phyloP scores from a whole-genome alignment of 2,113 vertebrate species.

The Trachemys scripta region DNA sequence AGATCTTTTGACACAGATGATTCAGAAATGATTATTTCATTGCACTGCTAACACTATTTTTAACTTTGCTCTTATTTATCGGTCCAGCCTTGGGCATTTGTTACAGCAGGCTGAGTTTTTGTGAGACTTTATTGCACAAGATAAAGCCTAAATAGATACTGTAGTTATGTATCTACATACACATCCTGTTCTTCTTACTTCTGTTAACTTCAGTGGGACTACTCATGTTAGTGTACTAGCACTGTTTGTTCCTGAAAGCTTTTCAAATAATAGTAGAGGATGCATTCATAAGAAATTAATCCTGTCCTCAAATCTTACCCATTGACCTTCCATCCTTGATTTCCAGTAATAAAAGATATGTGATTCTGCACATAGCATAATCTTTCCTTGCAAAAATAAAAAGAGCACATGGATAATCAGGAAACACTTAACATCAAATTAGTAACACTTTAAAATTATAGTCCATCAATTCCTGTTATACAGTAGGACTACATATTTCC shows the following conservation, averaged over 20 bases:
- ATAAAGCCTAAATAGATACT: neutral
- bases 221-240: too few species aligned
- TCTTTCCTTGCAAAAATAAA: conserved; percentile 28
- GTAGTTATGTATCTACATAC: neutral
- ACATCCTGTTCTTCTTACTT: neutral
- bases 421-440: conserved; percentile 40
- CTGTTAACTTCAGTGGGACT: neutral
- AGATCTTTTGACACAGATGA: neutral
- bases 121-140: neutral
- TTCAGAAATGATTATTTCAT: neutral
- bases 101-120: neutral
- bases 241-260: neutral
- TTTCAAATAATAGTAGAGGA: neutral
- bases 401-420: conserved; percentile 60
- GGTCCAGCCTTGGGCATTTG: neutral
- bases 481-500: conserved; percentile 8
- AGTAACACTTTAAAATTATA: conserved; percentile 63
- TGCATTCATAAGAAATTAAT: neutral
- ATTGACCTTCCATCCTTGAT: conserved; percentile 29
- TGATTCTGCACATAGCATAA: conserved; percentile 20
- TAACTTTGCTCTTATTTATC: neutral
- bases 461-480: conserved; percentile 55
- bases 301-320: neutral
- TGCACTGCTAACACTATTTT: neutral
- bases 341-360: conserved; percentile 21